These are phyloP conservation scores for Drosophila barbarae DNA, from an alignment of 2,888 invertebrate species.

Conservation along the genomic window DNA sequence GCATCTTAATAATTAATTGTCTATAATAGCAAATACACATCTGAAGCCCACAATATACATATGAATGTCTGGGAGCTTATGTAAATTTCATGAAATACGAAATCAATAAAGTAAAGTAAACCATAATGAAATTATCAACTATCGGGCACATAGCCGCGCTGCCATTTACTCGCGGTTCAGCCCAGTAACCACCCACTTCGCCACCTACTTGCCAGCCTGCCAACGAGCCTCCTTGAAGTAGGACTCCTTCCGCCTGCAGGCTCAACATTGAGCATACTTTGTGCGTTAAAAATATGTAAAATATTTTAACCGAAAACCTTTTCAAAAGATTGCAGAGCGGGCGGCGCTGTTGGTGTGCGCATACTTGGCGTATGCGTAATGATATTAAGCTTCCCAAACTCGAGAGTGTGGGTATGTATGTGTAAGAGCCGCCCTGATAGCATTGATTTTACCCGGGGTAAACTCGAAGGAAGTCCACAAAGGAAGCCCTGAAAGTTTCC, in stretches of 20 bases:
- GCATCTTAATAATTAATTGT: slow-evolving; percentile 10
- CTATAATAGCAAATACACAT: neutral
- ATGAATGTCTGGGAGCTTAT: slow-evolving; percentile 5
- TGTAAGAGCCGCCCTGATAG: slow-evolving; percentile 11
- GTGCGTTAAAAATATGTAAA: slow-evolving; percentile 64
- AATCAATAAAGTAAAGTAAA: slow-evolving; percentile 64
- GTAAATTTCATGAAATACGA: slow-evolving; percentile 50
- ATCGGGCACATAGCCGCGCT: slow-evolving; percentile 20
- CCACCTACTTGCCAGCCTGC: slow-evolving; percentile 2
- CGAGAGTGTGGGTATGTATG: neutral
- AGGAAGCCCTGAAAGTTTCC: slow-evolving; percentile 15
- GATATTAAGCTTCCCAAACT: slow-evolving; percentile 44
- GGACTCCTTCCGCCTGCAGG: slow-evolving; percentile 16
- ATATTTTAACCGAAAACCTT: slow-evolving; percentile 69
- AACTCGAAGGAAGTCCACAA: slow-evolving; percentile 16
- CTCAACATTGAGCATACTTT: slow-evolving; percentile 41
- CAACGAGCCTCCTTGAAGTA: slow-evolving; percentile 7
- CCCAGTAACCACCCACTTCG: neutral
- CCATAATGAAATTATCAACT: slow-evolving; percentile 68
- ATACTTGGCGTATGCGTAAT: slow-evolving; percentile 48
- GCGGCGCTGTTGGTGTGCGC: slow-evolving; percentile 27
- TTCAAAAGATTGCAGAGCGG: slow-evolving; percentile 61
- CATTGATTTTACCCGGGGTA: slow-evolving; percentile 33
- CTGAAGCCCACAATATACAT: neutral
- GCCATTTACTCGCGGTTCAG: slow-evolving; percentile 16